phyloP scores from a whole-genome alignment of 1,140 invertebrate species.

The Wasmannia auropunctata region DNA sequence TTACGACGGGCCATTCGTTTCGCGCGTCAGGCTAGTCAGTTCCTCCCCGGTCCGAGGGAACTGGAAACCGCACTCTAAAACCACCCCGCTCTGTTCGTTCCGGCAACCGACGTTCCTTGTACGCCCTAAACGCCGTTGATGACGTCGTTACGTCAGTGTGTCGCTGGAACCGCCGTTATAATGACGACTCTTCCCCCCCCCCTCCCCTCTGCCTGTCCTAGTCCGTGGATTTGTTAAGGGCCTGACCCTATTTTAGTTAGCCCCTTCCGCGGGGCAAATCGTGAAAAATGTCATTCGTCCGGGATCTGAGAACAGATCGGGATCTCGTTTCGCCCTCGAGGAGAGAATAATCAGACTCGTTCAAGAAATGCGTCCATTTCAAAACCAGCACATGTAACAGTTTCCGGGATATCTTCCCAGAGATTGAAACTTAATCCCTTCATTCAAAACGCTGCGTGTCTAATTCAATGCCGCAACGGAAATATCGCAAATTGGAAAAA shows the following conservation, averaged over 20 bases:
- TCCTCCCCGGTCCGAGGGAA: conserved; percentile 25
- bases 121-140: conserved; percentile 48
- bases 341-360: conserved; percentile 21
- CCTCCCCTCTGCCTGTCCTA: not conserved
- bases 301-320: not conserved
- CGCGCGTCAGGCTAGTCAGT: conserved; percentile 35
- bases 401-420: not conserved
- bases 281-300: conserved; percentile 5
- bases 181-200: not conserved
- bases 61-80: conserved; percentile 48
- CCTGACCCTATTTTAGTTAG: conserved; percentile 17
- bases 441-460: not conserved
- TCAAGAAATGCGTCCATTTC: conserved; percentile 2
- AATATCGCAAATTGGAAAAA: not conserved
- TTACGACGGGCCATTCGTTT: conserved; percentile 76
- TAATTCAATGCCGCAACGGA: not conserved
- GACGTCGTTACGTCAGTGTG: conserved; percentile 55
- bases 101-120: conserved; percentile 20
- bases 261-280: no score
- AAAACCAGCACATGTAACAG: not conserved
- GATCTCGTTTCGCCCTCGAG: not conserved
- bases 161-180: conserved; percentile 14
- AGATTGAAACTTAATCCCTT: conserved; percentile 18
- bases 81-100: conserved; percentile 5
- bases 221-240: conserved; percentile 1